Evolutionary conservation across 2,888 invertebrate genomes (phyloP).

Genomic region (Megalurothrips usitatus): DNA sequence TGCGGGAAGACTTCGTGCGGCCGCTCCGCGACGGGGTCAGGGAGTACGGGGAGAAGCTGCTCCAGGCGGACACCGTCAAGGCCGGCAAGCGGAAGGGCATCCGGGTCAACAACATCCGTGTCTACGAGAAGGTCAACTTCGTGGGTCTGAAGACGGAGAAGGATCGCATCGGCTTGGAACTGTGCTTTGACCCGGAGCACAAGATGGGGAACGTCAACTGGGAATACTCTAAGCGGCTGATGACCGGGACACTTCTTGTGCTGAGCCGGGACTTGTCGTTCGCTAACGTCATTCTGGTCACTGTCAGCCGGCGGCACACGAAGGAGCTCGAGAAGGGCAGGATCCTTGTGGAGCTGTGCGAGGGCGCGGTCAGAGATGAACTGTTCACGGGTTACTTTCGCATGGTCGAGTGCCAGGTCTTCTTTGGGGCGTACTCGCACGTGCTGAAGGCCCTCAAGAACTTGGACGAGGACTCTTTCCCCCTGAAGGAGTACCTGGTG

Average conservation of each 20-base stretch:
- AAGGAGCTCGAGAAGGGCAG: background rate
- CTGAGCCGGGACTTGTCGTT: background rate
- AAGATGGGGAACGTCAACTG: background rate
- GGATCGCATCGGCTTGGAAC: background rate
- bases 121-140: background rate
- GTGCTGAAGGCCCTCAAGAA: background rate
- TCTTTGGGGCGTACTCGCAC: background rate
- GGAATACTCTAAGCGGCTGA: background rate
- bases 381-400: background rate
- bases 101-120: background rate
- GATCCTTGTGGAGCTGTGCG: background rate
- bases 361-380: background rate
- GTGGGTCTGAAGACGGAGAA: background rate
- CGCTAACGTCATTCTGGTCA: background rate
- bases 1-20: constrained; percentile 50
- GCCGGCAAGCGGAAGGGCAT: background rate
- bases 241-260: background rate
- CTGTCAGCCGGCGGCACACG: background rate
- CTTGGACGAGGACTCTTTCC: background rate
- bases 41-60: background rate
- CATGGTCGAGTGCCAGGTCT: background rate
- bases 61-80: constrained; percentile 40
- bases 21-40: constrained; percentile 42
- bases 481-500: background rate
- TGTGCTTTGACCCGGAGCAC: background rate